These are phyloP conservation scores for Triops cancriformis DNA, from an alignment of 1,140 invertebrate species.

Conservation along the genomic window DNA sequence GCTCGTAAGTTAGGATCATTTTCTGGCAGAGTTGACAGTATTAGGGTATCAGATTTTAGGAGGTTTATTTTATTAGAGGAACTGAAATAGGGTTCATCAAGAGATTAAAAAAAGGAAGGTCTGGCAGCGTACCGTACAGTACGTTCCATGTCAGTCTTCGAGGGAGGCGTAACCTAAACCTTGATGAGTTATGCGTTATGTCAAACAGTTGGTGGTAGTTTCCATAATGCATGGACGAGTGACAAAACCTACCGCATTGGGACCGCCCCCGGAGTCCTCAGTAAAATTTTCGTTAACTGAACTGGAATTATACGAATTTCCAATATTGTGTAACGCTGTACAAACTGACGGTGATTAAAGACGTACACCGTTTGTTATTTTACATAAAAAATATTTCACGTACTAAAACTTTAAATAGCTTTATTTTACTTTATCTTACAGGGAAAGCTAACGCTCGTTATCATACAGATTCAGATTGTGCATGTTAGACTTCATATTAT, in stretches of 20 bases:
- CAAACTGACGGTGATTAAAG: no score
- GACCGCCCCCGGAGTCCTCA: neutral
- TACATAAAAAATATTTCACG: no score
- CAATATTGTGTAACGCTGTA: no score
- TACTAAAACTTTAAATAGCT: no score
- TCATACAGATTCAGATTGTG: no score
- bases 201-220: conserved; percentile 7
- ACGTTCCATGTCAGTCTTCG: conserved; percentile 9
- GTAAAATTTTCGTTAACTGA: no score
- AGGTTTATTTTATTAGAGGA: neutral
- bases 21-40: neutral
- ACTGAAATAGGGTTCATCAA: neutral
- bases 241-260: neutral
- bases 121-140: neutral
- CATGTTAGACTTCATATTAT: no score
- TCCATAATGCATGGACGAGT: neutral
- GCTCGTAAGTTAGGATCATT: neutral
- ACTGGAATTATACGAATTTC: no score
- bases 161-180: neutral
- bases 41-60: neutral
- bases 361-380: no score
- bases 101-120: neutral
- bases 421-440: no score
- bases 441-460: no score
- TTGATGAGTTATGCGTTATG: neutral